These are phyloP conservation scores for Dissostichus mawsoni DNA, from an alignment of 2,113 vertebrate species.

Conservation along the genomic window DNA sequence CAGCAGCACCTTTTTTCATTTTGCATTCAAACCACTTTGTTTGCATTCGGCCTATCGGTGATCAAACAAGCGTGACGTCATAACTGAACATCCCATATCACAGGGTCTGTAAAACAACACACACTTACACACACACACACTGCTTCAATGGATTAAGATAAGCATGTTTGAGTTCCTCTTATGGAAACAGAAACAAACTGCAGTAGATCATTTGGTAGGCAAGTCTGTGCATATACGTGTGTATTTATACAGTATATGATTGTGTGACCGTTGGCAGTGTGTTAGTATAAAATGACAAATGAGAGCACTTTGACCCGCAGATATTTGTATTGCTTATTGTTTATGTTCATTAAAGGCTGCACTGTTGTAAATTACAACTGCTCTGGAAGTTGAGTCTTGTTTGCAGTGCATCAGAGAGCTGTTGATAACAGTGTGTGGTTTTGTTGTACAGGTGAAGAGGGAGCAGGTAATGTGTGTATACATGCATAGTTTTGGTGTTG, in stretches of 20 bases:
- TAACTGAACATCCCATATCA: slow-evolving; percentile 45
- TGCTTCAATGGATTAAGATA: slow-evolving; percentile 25
- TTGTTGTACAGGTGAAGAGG: not conserved
- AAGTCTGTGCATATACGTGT: not conserved
- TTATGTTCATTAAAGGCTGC: not conserved
- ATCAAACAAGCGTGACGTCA: slow-evolving; percentile 58
- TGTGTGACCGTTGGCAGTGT: slow-evolving; percentile 42
- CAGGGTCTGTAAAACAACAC: slow-evolving; percentile 22
- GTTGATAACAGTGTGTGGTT: not conserved
- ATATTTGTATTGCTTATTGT: slow-evolving; percentile 14
- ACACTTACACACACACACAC: not conserved
- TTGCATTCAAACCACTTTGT: slow-evolving; percentile 63
- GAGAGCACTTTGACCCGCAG: not conserved
- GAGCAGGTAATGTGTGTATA: not conserved
- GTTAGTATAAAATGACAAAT: slow-evolving; percentile 49
- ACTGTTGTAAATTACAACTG: not conserved
- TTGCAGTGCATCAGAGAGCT: not conserved
- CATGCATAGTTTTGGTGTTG: not conserved
- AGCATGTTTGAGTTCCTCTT: slow-evolving; percentile 47
- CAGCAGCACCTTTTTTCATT: slow-evolving; percentile 61
- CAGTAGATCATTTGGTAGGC: slow-evolving; percentile 9
- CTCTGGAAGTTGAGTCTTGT: not conserved
- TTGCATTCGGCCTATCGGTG: slow-evolving; percentile 56
- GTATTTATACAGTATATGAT: not conserved
- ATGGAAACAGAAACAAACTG: slow-evolving; percentile 10